Evolutionary conservation across 2,113 vertebrate genomes (phyloP).

Genomic region (Pteruthius melanotis): DNA sequence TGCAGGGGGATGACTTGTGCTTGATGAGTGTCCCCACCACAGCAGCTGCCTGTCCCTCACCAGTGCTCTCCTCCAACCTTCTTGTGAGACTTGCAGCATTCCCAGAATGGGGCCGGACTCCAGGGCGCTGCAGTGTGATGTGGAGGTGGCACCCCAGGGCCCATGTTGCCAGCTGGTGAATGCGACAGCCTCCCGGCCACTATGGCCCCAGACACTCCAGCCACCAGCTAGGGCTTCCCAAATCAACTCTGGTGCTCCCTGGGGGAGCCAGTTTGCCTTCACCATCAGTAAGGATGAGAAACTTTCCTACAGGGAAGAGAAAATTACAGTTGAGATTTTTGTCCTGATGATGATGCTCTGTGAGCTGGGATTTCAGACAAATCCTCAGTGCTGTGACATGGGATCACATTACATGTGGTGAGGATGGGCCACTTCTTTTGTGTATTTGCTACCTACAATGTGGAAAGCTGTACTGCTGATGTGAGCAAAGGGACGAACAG

Average conservation of each 20-base stretch:
- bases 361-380: not conserved
- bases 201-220: not conserved
- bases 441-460: accelerated
- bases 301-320: not conserved
- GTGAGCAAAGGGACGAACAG: not conserved
- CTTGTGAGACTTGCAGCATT: accelerated
- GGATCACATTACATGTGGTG: accelerated
- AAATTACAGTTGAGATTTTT: not conserved
- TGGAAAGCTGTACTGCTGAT: not conserved
- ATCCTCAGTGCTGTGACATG: accelerated
- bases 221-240: not conserved
- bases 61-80: accelerated
- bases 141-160: not conserved
- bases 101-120: accelerated
- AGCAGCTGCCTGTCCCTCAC: not conserved
- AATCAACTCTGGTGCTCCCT: not conserved
- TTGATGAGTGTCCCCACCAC: not conserved
- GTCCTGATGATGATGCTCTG: accelerated
- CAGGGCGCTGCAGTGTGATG: accelerated
- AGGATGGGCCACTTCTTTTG: not conserved
- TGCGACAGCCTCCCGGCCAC: not conserved
- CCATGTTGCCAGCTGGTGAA: not conserved
- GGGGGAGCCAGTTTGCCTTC: not conserved
- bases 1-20: not conserved
- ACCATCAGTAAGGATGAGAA: not conserved